phyloP scores from a whole-genome alignment of 2,888 invertebrate species.

The Hetaerina titia region DNA sequence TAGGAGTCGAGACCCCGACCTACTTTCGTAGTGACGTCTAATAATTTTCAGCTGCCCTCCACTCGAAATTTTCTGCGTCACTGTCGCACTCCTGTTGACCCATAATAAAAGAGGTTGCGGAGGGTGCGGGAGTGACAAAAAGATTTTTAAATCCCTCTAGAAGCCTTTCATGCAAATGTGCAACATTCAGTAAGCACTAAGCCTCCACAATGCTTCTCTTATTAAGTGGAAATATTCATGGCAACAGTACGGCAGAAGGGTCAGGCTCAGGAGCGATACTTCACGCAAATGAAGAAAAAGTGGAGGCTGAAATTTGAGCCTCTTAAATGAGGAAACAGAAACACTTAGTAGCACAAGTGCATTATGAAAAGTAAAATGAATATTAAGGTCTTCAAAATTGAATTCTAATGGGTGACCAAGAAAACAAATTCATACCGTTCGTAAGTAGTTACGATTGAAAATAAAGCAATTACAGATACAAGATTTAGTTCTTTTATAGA shows the following conservation, averaged over 20 bases:
- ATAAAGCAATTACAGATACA: too few species aligned
- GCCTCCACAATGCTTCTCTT: neutral
- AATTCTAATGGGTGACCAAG: neutral
- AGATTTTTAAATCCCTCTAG: neutral
- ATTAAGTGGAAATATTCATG: neutral
- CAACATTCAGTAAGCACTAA: neutral
- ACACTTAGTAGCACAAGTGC: neutral
- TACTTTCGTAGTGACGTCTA: slow-evolving; percentile 2
- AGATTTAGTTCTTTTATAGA: too few species aligned
- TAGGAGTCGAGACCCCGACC: neutral
- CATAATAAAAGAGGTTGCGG: neutral
- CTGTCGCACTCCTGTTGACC: neutral
- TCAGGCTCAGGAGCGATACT: too few species aligned
- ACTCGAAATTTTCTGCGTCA: neutral
- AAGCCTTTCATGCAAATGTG: neutral
- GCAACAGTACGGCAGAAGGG: neutral
- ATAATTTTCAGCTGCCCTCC: neutral
- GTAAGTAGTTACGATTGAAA: too few species aligned
- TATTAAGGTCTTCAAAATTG: neutral
- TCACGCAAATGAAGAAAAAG: slow-evolving; percentile 3
- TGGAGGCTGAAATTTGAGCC: neutral
- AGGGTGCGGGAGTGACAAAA: neutral
- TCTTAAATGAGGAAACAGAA: neutral
- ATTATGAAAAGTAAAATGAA: neutral
- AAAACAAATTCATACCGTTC: neutral